A percentile compares a stretch with the other conserved stretches of the same genome.
Conservation (phyloP, 2,888 invertebrate genomes). For the Pedicia rivosa region DNA sequence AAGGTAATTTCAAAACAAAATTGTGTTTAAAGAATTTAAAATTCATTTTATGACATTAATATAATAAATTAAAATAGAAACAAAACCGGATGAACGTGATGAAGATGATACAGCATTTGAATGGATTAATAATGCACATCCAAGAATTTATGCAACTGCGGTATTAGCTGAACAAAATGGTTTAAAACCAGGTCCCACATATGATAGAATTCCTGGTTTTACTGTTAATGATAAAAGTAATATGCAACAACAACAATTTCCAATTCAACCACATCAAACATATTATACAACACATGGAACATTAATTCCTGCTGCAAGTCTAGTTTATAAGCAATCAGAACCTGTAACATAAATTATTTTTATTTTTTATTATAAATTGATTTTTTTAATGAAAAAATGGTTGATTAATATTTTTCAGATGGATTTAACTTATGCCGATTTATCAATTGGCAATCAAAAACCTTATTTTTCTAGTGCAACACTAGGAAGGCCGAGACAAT, state of each 20-base stretch:
- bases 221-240: slow-evolving; percentile 1
- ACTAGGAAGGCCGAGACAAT: slow-evolving; percentile 27
- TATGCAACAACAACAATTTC: slow-evolving; percentile 4
- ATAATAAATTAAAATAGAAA: slow-evolving; percentile 9
- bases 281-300: slow-evolving; percentile 3
- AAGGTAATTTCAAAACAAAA: slow-evolving; percentile 19
- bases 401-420: too few species aligned
- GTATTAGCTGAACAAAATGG: slow-evolving; percentile 30
- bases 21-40: slow-evolving; percentile 7
- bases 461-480: slow-evolving; percentile 28
- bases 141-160: slow-evolving; percentile 28
- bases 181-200: slow-evolving; percentile 22
- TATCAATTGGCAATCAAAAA: slow-evolving; percentile 17
- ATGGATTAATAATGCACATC: slow-evolving; percentile 28
- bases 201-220: too few species aligned
- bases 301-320: slow-evolving; percentile 8
- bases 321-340: slow-evolving; percentile 9
- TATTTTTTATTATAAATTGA: background rate
- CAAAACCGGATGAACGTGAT: slow-evolving; percentile 24
- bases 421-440: slow-evolving; percentile 1
- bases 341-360: background rate
- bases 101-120: slow-evolving; percentile 22
- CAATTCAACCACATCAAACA: slow-evolving; percentile 3
- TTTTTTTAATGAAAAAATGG: too few species aligned
- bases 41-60: slow-evolving; percentile 9